Evolutionary conservation across 1,140 invertebrate genomes (phyloP).

Genomic region (Zaprionus tsacasi): DNA sequence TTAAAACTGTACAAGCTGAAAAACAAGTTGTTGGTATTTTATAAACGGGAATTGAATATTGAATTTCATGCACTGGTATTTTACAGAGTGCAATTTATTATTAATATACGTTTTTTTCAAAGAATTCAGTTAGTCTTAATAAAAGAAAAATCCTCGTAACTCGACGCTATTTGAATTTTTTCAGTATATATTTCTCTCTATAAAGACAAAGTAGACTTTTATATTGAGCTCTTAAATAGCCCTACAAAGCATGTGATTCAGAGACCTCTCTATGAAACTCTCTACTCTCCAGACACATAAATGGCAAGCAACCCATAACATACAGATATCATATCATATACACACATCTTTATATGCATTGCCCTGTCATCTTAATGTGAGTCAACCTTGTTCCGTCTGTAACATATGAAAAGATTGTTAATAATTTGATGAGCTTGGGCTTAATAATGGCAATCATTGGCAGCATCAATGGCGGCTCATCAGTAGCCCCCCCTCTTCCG

Average conservation of each 20-base stretch:
- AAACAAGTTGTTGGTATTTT: background rate
- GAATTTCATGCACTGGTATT: background rate
- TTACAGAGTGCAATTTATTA: background rate
- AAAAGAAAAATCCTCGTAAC: too few species aligned
- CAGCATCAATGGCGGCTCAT: conserved; percentile 34
- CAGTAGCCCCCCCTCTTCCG: background rate
- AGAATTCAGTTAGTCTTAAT: too few species aligned
- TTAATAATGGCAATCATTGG: conserved; percentile 37
- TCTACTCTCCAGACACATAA: background rate
- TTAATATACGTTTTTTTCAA: background rate
- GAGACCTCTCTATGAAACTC: background rate
- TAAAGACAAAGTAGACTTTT: too few species aligned
- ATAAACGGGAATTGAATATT: background rate
- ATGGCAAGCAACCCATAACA: background rate
- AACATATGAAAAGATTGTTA: conserved; percentile 11
- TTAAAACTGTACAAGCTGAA: background rate
- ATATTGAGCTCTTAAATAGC: background rate
- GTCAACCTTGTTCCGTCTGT: background rate
- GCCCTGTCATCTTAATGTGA: background rate
- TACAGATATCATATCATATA: background rate
- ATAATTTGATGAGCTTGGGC: conserved; percentile 36
- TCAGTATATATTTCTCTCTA: too few species aligned
- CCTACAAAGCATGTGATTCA: background rate
- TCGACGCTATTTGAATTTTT: too few species aligned
- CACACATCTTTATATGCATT: background rate